Percentiles rank a stretch among this genome's conserved stretches.
Evolutionary conservation across 2,888 invertebrate species (phyloP).

Genomic region (Achlya flavicornis): DNA sequence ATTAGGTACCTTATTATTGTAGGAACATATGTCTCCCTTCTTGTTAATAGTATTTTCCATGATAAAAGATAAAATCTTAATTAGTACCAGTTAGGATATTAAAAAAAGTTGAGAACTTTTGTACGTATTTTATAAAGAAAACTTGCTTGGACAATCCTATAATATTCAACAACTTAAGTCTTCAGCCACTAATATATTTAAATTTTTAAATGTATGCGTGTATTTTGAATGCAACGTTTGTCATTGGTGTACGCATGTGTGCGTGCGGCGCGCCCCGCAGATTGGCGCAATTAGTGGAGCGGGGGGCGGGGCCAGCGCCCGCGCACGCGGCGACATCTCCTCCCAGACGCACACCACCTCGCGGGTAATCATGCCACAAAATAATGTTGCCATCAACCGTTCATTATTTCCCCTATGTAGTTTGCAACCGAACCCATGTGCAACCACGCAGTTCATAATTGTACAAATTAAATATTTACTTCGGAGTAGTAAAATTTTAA

Average conservation of each 20-base stretch:
- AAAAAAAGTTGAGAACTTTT: neutral
- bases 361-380: conserved; percentile 47
- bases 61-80: neutral
- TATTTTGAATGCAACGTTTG: conserved; percentile 63
- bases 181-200: conserved; percentile 32
- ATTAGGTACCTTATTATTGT: too few relatives aligned
- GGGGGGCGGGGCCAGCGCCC: conserved; percentile 75
- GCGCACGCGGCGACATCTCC: conserved; percentile 77
- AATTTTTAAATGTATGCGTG: conserved; percentile 45
- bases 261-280: conserved; percentile 63
- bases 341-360: conserved; percentile 56
- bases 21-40: too few relatives aligned
- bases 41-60: too few relatives aligned
- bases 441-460: conserved; percentile 1
- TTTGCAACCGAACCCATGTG: conserved; percentile 4
- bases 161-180: conserved; percentile 8
- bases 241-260: conserved; percentile 38
- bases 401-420: conserved; percentile 60
- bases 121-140: neutral
- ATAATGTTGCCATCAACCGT: conserved; percentile 66
- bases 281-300: conserved; percentile 80
- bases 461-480: neutral
- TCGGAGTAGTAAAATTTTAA: neutral
- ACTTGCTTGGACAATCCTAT: neutral
- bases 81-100: too few relatives aligned